phyloP scores from a whole-genome alignment of 2,113 vertebrate species.

The Malurus cyaneus region DNA sequence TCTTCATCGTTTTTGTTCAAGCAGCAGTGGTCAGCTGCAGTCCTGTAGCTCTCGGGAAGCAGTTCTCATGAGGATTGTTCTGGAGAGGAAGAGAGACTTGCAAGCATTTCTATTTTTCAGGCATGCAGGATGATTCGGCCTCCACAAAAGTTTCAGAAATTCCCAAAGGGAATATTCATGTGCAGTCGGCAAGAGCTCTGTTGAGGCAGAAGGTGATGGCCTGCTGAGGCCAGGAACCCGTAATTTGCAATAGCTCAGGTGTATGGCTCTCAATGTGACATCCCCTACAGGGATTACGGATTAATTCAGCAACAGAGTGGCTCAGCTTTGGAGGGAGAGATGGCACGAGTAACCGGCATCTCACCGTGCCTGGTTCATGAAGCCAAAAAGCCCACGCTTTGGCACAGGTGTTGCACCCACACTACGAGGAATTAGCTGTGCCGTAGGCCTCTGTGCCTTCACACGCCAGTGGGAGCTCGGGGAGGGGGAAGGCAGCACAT shows the following conservation, averaged over 20 bases:
- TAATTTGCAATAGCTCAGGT: accelerated
- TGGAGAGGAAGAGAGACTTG: accelerated
- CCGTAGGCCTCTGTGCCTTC: accelerated
- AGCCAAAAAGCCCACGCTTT: not conserved
- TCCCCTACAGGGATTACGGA: too few relatives aligned
- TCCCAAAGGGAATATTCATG: not conserved
- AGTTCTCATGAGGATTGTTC: not conserved
- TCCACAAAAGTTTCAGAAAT: not conserved
- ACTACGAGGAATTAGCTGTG: accelerated
- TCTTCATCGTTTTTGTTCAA: not conserved
- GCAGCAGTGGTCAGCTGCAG: not conserved
- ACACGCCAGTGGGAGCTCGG: accelerated
- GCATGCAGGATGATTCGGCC: not conserved
- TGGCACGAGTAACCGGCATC: not conserved
- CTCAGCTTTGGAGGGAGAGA: not conserved
- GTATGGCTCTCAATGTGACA: accelerated
- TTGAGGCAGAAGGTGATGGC: not conserved
- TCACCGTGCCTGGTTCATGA: accelerated
- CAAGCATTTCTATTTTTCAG: not conserved
- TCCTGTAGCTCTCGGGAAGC: not conserved
- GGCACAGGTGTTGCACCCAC: accelerated
- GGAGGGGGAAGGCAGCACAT: not conserved
- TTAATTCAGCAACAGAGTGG: accelerated
- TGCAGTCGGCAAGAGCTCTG: accelerated
- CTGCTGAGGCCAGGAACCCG: not conserved